Evolutionary conservation across 1,140 invertebrate genomes (phyloP).

Genomic region (Wasmannia auropunctata): DNA sequence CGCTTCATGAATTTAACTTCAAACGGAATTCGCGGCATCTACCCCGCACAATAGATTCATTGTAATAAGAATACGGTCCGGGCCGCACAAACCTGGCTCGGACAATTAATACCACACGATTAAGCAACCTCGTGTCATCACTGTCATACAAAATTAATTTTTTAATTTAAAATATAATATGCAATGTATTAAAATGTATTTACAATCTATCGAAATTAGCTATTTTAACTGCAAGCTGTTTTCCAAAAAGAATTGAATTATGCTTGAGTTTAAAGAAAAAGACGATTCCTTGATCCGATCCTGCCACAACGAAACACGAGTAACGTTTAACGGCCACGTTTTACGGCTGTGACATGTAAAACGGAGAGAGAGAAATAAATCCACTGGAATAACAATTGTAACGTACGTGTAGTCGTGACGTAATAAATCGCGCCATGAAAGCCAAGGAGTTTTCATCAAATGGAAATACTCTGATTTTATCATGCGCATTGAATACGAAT

Average conservation of each 20-base stretch:
- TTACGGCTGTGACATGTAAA: conserved; percentile 56
- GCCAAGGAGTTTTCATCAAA: conserved; percentile 58
- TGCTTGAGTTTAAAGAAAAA: not conserved
- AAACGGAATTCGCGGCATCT: conserved; percentile 24
- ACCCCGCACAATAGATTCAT: conserved; percentile 39
- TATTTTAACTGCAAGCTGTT: not conserved
- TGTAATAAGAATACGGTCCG: conserved; percentile 23
- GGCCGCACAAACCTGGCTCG: not conserved
- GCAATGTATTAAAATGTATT: not conserved
- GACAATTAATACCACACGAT: not conserved
- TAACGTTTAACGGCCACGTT: conserved; percentile 48
- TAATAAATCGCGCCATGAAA: conserved; percentile 55
- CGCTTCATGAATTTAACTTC: conserved; percentile 35
- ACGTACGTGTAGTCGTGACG: conserved; percentile 41
- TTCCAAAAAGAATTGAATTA: not conserved
- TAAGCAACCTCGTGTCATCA: not conserved
- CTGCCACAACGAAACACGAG: conserved; percentile 25
- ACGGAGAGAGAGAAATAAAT: conserved; percentile 47
- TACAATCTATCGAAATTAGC: not conserved
- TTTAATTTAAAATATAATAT: not conserved
- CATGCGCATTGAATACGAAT: conserved; percentile 27
- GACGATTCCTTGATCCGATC: conserved; percentile 18
- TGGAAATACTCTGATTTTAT: conserved; percentile 52
- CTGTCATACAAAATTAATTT: not conserved
- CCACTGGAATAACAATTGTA: conserved; percentile 53